Evolutionary conservation across 2,113 vertebrate genomes (phyloP), one percentile per base, ranked within the genome.

Genomic region (Salvelinus fontinalis): DNA sequence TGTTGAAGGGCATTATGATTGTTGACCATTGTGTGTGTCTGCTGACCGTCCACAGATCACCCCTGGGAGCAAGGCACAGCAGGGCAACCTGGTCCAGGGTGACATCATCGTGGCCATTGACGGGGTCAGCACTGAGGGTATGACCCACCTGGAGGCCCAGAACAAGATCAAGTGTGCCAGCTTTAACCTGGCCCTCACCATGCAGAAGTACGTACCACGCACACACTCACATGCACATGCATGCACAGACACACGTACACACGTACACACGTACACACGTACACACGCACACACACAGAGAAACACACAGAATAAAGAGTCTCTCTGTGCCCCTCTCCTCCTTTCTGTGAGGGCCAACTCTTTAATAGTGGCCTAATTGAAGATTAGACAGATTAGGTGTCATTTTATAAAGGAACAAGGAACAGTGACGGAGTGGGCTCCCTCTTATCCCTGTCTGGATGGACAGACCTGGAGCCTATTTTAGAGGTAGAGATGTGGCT

Each of bases 131-230:
- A 96, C 98, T 0, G 97, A 99, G 3, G 96, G 96, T 69, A 98
- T 99, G 97, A 99, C 98, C 60, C 98, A 99, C 86, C 92, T 99
- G 88, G 97, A 99, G 79, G 97, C 97, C 67, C 98, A 99, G 94
- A 99, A 99, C 92, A 97, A 97, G 92, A 99, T 99, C 93, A 99
- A 99, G 89, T 95, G 96, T 68, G 96, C 97, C 72, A 94, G 84
- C 90, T 97, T 95, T 93, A 97, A 96, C 92, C 90, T 99, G 89
- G 92, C 94, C 12, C 97, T 99, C 86, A 98, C 96, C 68, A 95
- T 99, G 91, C 90, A 95, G 83, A 99, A 96, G 98, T 99, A 95
- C 82, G 66, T 7, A 44, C 16, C 4, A 20, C 29, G n/a, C 60
- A 27, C 66, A 57, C 48, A 34, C 67, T 1, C 27, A 68, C 67